Conservation (phyloP, 64 coral and sea anemone species). For the Cladopsammia gracilis region DNA sequence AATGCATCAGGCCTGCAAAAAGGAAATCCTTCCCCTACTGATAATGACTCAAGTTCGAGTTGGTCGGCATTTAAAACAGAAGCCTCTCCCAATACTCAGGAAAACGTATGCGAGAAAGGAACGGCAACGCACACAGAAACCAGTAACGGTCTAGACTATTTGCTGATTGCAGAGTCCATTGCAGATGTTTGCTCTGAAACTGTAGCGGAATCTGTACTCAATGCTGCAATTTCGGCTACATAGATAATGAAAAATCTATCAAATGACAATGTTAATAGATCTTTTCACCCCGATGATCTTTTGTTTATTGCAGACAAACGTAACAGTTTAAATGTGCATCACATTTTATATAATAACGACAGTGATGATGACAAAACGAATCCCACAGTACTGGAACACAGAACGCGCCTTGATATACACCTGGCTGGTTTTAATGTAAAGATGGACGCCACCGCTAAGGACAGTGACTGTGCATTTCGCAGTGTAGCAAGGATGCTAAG, state of each 20-base stretch:
- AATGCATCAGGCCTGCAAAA: neutral
- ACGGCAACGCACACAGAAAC: neutral
- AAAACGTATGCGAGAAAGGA: neutral
- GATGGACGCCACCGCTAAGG: neutral
- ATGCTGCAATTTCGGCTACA: neutral
- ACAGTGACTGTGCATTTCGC: constrained; percentile 51
- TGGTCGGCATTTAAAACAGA: neutral
- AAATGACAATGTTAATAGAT: neutral
- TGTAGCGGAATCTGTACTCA: neutral
- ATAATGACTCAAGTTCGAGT: neutral
- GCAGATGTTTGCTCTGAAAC: constrained; percentile 6
- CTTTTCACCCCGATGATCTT: neutral
- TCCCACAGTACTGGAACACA: neutral
- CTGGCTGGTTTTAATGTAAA: constrained; percentile 10
- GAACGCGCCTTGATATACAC: neutral
- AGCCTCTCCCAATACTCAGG: neutral
- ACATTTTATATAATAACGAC: neutral
- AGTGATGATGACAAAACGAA: neutral
- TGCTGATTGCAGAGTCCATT: neutral
- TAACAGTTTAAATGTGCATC: neutral
- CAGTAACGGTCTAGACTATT: neutral
- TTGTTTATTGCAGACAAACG: neutral
- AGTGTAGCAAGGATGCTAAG: constrained; percentile 3
- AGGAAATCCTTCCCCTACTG: neutral
- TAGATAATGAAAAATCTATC: neutral